Evolutionary conservation across 2,113 vertebrate genomes (phyloP).

Genomic region (Sialia sialis): DNA sequence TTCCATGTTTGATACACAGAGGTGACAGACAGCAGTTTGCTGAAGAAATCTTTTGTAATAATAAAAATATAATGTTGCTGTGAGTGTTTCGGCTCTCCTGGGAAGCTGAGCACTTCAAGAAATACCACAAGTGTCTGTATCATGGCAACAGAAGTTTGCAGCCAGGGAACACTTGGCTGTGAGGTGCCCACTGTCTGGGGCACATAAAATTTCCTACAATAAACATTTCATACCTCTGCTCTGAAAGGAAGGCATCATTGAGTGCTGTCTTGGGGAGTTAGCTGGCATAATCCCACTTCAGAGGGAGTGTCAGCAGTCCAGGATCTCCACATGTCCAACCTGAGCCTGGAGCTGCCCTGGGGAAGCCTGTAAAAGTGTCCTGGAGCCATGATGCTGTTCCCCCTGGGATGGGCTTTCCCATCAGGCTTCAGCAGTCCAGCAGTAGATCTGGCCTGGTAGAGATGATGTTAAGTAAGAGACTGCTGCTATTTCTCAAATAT

Average conservation of each 20-base stretch:
- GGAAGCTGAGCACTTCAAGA: not conserved
- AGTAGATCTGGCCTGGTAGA: not conserved
- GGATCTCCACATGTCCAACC: not conserved
- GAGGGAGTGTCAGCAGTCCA: not conserved
- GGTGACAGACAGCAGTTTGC: constrained; percentile 45
- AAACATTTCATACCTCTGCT: not conserved
- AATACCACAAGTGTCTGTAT: not conserved
- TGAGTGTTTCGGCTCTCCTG: not conserved
- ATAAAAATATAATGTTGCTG: constrained; percentile 36
- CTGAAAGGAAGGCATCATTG: not conserved
- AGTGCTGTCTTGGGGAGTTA: not conserved
- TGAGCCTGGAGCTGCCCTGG: not conserved
- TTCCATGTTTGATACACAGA: constrained; percentile 40
- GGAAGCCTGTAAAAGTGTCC: not conserved
- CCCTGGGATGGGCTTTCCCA: not conserved
- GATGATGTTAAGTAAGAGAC: not conserved
- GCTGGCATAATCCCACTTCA: not conserved
- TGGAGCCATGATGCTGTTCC: not conserved
- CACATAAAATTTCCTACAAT: not conserved
- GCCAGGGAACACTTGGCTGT: not conserved
- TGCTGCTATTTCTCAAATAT: not conserved
- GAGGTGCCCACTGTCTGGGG: not conserved
- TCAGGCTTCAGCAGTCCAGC: not conserved
- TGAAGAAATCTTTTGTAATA: constrained; percentile 53
- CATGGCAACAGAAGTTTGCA: not conserved